A percentile compares a stretch with the other conserved stretches of the same genome.
These are phyloP conservation scores for Drosophila demipolita DNA, from an alignment of 2,888 invertebrate genomes.

Conservation along the genomic window DNA sequence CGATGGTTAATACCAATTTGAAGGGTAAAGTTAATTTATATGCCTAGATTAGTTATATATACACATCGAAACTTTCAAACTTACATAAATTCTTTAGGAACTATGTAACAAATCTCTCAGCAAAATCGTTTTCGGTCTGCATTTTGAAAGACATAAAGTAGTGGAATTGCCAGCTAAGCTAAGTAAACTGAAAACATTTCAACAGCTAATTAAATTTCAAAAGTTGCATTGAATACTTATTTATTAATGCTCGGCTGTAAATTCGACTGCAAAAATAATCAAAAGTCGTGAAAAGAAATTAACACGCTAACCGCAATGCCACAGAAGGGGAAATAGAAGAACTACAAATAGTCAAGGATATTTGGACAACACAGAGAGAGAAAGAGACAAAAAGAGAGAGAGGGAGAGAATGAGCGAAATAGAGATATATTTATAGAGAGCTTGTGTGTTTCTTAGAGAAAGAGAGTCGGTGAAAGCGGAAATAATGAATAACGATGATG, in stretches of 20 bases:
- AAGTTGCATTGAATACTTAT: constrained; percentile 44
- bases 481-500: constrained; percentile 29
- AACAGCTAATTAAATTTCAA: constrained; percentile 51
- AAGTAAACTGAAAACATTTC: constrained; percentile 42
- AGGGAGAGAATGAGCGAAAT: not conserved
- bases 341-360: constrained; percentile 2
- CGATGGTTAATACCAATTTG: constrained; percentile 5
- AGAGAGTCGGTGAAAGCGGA: not conserved
- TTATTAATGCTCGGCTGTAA: constrained; percentile 44
- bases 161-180: constrained; percentile 24
- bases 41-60: not conserved
- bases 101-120: constrained; percentile 27
- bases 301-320: constrained; percentile 23
- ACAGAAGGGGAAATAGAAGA: constrained; percentile 1
- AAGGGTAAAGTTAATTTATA: not conserved
- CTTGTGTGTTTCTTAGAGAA: not conserved
- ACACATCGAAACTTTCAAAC: not conserved
- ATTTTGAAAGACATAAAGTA: constrained; percentile 26
- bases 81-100: not conserved
- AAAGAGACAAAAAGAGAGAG: not conserved
- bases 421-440: not conserved
- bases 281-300: constrained; percentile 52
- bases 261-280: constrained; percentile 54
- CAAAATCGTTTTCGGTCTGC: not conserved
- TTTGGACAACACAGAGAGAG: not conserved